Base-by-base conservation (phyloP, 2,888 invertebrate species). In the Eilema depressum region DNA sequence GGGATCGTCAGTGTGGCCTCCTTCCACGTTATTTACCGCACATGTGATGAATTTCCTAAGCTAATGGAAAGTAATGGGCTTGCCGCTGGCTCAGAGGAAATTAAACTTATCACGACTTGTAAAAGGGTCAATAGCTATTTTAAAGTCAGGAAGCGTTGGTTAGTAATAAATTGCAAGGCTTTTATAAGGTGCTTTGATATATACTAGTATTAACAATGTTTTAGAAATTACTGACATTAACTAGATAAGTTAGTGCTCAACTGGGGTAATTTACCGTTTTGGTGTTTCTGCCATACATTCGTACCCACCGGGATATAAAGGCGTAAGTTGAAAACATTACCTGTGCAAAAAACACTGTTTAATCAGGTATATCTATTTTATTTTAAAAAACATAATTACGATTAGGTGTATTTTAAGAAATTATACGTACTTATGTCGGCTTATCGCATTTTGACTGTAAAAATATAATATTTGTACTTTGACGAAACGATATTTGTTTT, bases 21-120 rank as follows among this genome's bases (percentile, higher is more conserved):
- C 75, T 82, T 80, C 78, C 73, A 75, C 79, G 76, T 81, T 79
- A 84, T 79, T 84, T 83, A 79, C 81, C 73, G 77, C 76, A 72
- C 71, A 70, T 76, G 83, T 87, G 85, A 88, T 85, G 83, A 85
- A 89, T 88, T 83, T 81, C 83, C 83, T 81, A 70, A 81, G 82
- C 84, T 88, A 88, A 86, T 88, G 84, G 83, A 84, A 84, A 85
- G 83, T 88, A 86, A 86, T 86, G 84, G 83, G 83, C 82, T 85
- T 69, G 83, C 77, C 83, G 77, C 76, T 70, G 47, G 73, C 74
- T 75, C 70, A 63, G 71, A 83, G 85, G 85, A 88, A 86, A 88
- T 89, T 86, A 83, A 82, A 77, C 76, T 85, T 85, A 86, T 86
- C 85, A 79, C 70, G 72, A 70, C 70, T 71, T 69, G 78, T 77